phyloP scores from a whole-genome alignment of 2,113 vertebrate species.

The Propithecus coquereli region DNA sequence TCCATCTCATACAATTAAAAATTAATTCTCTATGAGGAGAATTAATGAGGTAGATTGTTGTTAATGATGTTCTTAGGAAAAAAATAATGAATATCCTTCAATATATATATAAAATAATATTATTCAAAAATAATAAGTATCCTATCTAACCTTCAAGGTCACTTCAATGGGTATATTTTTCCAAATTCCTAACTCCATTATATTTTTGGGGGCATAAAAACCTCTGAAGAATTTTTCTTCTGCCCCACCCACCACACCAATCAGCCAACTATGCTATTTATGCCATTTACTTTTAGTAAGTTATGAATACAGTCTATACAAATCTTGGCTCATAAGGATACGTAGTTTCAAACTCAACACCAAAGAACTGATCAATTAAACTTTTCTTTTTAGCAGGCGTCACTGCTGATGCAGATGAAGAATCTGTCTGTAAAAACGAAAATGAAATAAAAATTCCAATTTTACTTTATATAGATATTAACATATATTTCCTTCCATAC shows the following conservation, averaged over 20 bases:
- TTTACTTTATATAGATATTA: slow-evolving; percentile 47
- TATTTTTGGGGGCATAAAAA: neutral
- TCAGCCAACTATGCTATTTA: neutral
- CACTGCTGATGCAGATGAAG: slow-evolving; percentile 81
- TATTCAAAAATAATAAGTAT: neutral
- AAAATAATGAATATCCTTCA: neutral
- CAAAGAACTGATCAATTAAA: slow-evolving; percentile 98
- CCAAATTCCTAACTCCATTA: neutral
- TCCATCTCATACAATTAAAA: neutral
- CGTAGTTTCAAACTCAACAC: slow-evolving; percentile 96
- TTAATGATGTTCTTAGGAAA: neutral
- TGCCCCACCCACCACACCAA: neutral
- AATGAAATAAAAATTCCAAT: slow-evolving; percentile 45
- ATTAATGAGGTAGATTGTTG: neutral
- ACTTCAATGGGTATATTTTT: neutral
- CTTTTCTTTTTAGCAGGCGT: slow-evolving; percentile 93
- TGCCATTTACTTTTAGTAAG: neutral
- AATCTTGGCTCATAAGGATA: slow-evolving; percentile 88
- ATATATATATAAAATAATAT: neutral
- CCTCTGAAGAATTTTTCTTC: slow-evolving; percentile 8
- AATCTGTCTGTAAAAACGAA: slow-evolving; percentile 83
- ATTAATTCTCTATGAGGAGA: slow-evolving; percentile 1
- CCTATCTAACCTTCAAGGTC: slow-evolving; percentile 14
- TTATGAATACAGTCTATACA: slow-evolving; percentile 25
- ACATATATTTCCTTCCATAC: neutral